Conservation (phyloP, 2,797 vertebrate genomes). For the Myotis vivesi region DNA sequence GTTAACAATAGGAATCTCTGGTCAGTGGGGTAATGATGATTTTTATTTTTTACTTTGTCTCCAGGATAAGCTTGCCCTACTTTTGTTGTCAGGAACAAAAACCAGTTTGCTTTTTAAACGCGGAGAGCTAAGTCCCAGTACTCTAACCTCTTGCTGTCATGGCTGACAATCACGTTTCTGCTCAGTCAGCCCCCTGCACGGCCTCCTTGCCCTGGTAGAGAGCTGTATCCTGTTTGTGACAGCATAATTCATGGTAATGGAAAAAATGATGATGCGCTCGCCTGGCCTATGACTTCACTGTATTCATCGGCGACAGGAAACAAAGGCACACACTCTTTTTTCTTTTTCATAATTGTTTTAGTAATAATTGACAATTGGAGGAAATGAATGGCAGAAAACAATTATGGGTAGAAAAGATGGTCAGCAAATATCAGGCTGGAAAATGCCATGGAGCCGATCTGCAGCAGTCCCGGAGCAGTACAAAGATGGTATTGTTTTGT, state of each 20-base stretch:
- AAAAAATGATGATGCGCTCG: constrained; percentile 66
- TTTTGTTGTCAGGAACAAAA: not conserved
- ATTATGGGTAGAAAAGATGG: constrained; percentile 69
- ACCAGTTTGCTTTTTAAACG: not conserved
- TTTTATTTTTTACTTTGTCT: constrained; percentile 48
- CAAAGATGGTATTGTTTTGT: constrained; percentile 57
- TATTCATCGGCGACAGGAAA: constrained; percentile 73
- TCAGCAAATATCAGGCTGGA: constrained; percentile 68
- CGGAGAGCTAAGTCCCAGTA: not conserved
- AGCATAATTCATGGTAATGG: constrained; percentile 69
- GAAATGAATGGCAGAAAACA: constrained; percentile 79
- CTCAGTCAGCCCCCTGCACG: constrained; percentile 26
- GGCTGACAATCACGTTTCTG: not conserved
- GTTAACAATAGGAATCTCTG: not conserved
- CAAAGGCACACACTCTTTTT: constrained; percentile 56
- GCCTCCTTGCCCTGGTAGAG: not conserved
- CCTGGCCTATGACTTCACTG: constrained; percentile 71
- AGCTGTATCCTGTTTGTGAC: constrained; percentile 74
- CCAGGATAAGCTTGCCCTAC: not conserved
- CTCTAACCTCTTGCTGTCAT: not conserved
- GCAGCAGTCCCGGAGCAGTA: not conserved
- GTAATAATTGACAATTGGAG: constrained; percentile 80
- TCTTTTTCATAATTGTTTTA: constrained; percentile 75
- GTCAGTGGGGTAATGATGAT: not conserved
- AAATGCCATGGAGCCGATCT: not conserved